These are phyloP conservation scores for Bagarius yarrelli DNA, from an alignment of 2,113 vertebrate species.

Conservation along the genomic window DNA sequence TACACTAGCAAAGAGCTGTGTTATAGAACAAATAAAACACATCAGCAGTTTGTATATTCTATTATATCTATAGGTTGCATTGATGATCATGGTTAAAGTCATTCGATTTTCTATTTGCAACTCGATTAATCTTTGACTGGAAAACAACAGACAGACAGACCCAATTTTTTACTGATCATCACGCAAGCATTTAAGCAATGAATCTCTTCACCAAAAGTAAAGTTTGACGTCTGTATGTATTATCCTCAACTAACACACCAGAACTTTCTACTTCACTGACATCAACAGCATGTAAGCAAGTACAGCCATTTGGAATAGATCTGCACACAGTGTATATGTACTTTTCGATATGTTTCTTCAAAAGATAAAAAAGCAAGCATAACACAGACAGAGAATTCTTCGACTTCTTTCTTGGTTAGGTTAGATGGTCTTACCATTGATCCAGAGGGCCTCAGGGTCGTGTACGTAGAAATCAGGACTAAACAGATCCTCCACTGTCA, in stretches of 20 bases:
- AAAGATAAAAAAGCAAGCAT: not conserved
- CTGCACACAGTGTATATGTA: not conserved
- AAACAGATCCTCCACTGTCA: constrained; percentile 92
- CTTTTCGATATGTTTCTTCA: not conserved
- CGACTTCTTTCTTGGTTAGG: not conserved
- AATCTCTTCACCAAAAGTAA: not conserved
- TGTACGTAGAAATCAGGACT: constrained; percentile 83
- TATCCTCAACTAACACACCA: not conserved
- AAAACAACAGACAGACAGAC: not conserved
- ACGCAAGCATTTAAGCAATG: not conserved
- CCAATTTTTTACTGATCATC: not conserved
- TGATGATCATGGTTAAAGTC: not conserved
- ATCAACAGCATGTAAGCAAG: not conserved
- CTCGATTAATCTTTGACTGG: not conserved
- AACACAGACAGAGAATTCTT: not conserved
- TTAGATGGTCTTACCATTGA: constrained; percentile 87
- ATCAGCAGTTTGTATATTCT: not conserved
- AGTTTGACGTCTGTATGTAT: not conserved
- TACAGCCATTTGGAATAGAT: not conserved
- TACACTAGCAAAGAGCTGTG: not conserved
- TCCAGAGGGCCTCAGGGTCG: constrained; percentile 90
- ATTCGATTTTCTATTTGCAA: not conserved
- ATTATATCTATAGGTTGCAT: not conserved
- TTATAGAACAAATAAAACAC: not conserved
- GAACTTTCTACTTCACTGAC: not conserved